Evolutionary conservation across 2,113 vertebrate species (phyloP), one percentile per base, ranked within the genome.

Genomic region (Mystacornis crossleyi): DNA sequence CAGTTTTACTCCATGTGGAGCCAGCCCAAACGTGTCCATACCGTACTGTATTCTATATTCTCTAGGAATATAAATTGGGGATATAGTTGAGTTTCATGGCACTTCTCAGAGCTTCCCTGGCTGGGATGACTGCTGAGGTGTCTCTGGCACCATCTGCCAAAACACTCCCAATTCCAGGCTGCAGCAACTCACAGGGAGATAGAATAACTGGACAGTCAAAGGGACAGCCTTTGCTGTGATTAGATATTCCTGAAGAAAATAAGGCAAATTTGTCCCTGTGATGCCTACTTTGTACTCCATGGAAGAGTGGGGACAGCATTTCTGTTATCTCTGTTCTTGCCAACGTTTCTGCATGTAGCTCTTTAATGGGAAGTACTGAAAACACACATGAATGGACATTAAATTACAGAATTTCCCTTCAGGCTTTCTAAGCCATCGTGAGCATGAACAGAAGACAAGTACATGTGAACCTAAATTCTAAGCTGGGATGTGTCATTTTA

Each of bases 331-430:
- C 60, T 90, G 18, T 15, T 78, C 54, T 71, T 91, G 77, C 28
- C 55, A 90, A 83, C 40, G 14, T 93, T 86, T 77, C 70, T 69
- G 25, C 38, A 4, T 45, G 19, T 48, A 91, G 53, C 72, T 93
- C 5, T 61, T 85, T 70, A 72, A 95, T 43, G 45, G 42, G 24
- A 95, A 96, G 58, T 61, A 65, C 87, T 88, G 74, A 95, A 91
- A 86, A 77, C 31, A 90, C 58, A 93, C 81, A 88, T 79, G 91
- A 89, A 91, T 83, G 67, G 64, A 93, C 92, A 88, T 67, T 60
- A 78, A 94, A 81, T 71, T 66, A 80, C 54, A 88, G 48, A 47
- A 86, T 80, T 82, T 80, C 57, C 86, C 91, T 90, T 60, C 55
- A 71, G 89, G 91, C 89, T 91, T 91, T 83, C 60, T 86, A 86